These are phyloP conservation scores for Darevskia nairensis DNA, from an alignment of 2,797 vertebrate species.

Conservation along the genomic window DNA sequence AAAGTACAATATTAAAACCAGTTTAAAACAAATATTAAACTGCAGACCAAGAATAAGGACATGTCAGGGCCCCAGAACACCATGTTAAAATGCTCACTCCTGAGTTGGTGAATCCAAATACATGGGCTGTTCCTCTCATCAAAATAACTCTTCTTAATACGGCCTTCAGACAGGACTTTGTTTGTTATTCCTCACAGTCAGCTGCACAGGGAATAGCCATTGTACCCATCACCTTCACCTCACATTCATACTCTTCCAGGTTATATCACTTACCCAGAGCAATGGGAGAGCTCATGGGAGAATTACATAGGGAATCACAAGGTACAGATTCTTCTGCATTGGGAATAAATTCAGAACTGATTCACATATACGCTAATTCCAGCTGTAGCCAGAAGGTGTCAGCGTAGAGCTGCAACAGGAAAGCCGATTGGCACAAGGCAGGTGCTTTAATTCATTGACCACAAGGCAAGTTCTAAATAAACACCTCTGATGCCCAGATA, in stretches of 20 bases:
- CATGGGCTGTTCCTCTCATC: no score
- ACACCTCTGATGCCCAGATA: not conserved
- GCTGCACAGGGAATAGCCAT: not conserved
- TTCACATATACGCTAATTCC: conserved; percentile 47
- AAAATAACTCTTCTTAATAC: not conserved
- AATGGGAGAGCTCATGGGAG: not conserved
- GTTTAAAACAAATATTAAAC: no score
- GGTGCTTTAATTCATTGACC: not conserved
- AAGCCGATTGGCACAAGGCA: not conserved
- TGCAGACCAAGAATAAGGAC: not conserved
- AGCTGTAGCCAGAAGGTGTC: conserved; percentile 79
- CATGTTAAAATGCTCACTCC: not conserved
- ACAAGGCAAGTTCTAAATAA: not conserved
- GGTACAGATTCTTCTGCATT: not conserved
- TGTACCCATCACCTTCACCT: rapidly evolving
- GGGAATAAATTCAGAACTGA: not conserved
- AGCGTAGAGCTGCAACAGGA: conserved; percentile 57
- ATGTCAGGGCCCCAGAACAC: not conserved
- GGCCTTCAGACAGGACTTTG: not conserved
- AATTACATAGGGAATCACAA: not conserved
- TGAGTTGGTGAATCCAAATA: not conserved
- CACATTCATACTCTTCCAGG: rapidly evolving
- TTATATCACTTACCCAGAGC: not conserved
- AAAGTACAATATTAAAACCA: no score
- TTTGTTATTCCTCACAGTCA: not conserved